Conservation (phyloP, 2,797 vertebrate genomes). For the Hoplostethus atlanticus region DNA sequence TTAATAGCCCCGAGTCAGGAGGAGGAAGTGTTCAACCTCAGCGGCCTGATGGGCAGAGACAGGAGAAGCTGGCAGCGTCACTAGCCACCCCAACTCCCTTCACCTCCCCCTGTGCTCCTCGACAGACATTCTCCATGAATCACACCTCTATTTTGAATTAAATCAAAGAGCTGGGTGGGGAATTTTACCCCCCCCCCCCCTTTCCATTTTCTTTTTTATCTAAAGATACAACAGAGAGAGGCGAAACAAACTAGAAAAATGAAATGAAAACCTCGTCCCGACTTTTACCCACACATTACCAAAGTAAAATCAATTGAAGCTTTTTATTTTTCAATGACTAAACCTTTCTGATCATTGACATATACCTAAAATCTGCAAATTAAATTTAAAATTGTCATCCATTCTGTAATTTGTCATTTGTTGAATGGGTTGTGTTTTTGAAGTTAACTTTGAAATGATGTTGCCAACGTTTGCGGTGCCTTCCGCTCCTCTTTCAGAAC, state of each 20-base stretch:
- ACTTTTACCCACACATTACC: too few relatives aligned
- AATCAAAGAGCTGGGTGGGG: constrained; percentile 43
- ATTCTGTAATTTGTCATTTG: too few relatives aligned
- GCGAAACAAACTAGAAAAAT: too few relatives aligned
- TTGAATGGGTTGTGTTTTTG: background rate
- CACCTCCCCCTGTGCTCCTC: constrained; percentile 21
- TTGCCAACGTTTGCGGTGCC: background rate
- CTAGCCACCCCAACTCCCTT: constrained; percentile 7
- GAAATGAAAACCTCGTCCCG: too few relatives aligned
- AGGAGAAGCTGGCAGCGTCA: constrained; percentile 42
- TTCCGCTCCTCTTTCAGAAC: constrained; percentile 83
- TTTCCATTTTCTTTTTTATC: background rate
- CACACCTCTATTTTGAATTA: constrained; percentile 65
- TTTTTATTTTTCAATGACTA: too few relatives aligned
- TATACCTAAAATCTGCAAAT: too few relatives aligned
- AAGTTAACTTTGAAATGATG: background rate
- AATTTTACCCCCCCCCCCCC: constrained; percentile 10
- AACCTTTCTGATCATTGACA: too few relatives aligned
- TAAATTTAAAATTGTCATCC: too few relatives aligned
- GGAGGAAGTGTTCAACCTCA: constrained; percentile 55
- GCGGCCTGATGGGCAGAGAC: constrained; percentile 44
- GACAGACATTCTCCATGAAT: constrained; percentile 63
- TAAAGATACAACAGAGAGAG: background rate
- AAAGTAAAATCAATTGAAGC: too few relatives aligned
- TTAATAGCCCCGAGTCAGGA: constrained; percentile 69